Evolutionary conservation across 2,797 vertebrate genomes (phyloP).

Genomic region (Liasis olivaceus): DNA sequence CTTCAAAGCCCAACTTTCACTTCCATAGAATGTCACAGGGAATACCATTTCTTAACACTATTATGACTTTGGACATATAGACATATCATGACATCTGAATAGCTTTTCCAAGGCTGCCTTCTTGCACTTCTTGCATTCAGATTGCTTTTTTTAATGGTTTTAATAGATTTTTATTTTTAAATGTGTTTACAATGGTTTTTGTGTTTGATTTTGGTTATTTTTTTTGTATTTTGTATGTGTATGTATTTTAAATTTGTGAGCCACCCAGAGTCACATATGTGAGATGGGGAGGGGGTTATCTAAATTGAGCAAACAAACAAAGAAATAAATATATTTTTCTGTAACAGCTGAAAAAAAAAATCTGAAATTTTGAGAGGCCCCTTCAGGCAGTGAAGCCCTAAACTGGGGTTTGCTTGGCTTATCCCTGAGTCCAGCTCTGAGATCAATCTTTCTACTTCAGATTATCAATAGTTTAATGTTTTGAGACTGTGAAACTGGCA

Average conservation of each 20-base stretch:
- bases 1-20: background rate
- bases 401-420: background rate
- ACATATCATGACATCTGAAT: background rate
- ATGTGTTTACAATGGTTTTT: background rate
- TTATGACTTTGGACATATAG: background rate
- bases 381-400: background rate
- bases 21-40: background rate
- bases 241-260: background rate
- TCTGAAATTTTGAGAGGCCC: background rate
- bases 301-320: background rate
- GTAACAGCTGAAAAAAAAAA: background rate
- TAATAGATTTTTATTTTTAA: background rate
- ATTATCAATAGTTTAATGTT: background rate
- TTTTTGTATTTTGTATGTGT: background rate
- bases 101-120: background rate
- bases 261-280: no score
- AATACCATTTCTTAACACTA: background rate
- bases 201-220: background rate
- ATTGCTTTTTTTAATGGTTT: background rate
- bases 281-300: background rate
- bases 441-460: conserved; percentile 1
- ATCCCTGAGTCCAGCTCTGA: background rate
- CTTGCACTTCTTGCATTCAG: background rate
- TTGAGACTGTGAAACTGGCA: background rate
- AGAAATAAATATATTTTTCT: background rate